These are phyloP conservation scores for Ceratina japonica DNA, from an alignment of 1,140 invertebrate genomes.

Conservation along the genomic window DNA sequence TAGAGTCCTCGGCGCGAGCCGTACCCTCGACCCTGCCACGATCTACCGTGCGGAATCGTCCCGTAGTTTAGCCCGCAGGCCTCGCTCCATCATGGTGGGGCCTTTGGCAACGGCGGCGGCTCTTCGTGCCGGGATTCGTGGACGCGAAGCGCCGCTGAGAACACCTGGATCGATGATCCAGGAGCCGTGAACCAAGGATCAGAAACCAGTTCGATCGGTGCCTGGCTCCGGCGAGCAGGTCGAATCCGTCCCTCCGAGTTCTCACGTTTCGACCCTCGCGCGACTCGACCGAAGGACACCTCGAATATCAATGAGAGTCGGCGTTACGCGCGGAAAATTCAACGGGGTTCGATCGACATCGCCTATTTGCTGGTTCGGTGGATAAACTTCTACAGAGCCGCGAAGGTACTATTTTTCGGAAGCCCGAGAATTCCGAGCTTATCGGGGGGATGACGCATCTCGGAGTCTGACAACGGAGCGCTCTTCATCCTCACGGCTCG, in stretches of 20 bases:
- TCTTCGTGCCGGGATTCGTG: conserved; percentile 54
- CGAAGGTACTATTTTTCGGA: background rate
- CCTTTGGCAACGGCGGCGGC: conserved; percentile 44
- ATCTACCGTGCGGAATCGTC: conserved; percentile 51
- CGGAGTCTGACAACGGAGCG: conserved; percentile 36
- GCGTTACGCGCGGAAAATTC: conserved; percentile 8
- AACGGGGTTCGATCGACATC: conserved; percentile 15
- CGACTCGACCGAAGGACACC: too few relatives aligned
- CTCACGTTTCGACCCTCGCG: too few relatives aligned
- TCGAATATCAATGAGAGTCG: background rate
- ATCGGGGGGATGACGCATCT: conserved; percentile 40
- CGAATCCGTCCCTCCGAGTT: conserved; percentile 21
- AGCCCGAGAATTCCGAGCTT: background rate
- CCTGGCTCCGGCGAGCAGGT: conserved; percentile 40
- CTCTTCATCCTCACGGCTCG: conserved; percentile 34
- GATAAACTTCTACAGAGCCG: background rate
- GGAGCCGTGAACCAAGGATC: conserved; percentile 55
- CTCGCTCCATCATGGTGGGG: conserved; percentile 61
- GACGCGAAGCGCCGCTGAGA: conserved; percentile 56
- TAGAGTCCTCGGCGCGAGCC: conserved; percentile 62
- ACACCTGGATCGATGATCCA: conserved; percentile 62
- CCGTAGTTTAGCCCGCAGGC: conserved; percentile 67
- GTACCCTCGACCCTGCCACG: conserved; percentile 51
- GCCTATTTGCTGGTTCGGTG: background rate
- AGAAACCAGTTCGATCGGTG: conserved; percentile 62